A percentile compares a stretch with the other conserved stretches of the same genome.
Conservation (phyloP, 2,113 vertebrate species). For the Gallinago media region DNA sequence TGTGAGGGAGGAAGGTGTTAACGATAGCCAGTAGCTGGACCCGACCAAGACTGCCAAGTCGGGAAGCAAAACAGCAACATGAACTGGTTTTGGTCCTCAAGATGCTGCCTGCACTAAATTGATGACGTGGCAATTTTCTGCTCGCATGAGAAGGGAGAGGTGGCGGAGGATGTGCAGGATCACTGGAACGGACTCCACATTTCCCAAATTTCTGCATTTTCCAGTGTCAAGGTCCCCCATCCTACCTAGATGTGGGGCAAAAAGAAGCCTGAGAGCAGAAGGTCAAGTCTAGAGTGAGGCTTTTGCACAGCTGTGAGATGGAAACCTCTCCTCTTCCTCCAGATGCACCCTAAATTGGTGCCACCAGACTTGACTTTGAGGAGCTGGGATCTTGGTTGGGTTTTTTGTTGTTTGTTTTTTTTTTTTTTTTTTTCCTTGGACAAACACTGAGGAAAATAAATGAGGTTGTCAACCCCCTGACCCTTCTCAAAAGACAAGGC, state of each 20-base stretch:
- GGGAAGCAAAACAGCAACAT: neutral
- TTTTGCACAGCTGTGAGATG: neutral
- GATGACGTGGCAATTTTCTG: neutral
- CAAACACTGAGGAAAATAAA: neutral
- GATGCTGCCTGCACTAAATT: neutral
- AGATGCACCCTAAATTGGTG: neutral
- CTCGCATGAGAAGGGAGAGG: neutral
- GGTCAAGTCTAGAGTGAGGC: neutral
- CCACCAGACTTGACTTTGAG: neutral
- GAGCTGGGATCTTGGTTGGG: neutral
- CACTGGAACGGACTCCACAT: accelerated
- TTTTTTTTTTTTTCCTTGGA: neutral
- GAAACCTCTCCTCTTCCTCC: neutral
- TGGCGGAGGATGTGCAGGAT: neutral
- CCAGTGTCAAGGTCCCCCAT: neutral
- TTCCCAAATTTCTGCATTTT: neutral
- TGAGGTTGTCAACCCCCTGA: neutral
- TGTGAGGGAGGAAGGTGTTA: neutral
- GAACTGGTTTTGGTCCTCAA: neutral
- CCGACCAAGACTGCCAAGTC: neutral
- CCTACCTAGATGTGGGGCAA: neutral
- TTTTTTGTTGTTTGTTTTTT: too few species aligned
- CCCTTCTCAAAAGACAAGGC: neutral
- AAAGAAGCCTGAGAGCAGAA: neutral
- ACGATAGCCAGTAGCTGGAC: neutral